Evolutionary conservation across 1,140 invertebrate genomes (phyloP).

Genomic region (Antheraea mylitta): DNA sequence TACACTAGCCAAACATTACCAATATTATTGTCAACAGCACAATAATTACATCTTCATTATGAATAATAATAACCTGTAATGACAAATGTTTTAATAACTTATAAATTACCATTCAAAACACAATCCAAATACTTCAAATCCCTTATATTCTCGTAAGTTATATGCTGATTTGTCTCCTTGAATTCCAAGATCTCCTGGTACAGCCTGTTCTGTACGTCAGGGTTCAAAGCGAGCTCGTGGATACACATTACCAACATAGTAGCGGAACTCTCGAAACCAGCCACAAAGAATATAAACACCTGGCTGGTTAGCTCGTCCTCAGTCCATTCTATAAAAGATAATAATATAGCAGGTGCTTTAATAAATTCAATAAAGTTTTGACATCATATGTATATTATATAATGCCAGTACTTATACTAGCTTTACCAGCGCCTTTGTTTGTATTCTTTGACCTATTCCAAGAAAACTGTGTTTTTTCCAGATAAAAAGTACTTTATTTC

Average conservation of each 20-base stretch:
- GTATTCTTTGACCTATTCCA: too few species aligned
- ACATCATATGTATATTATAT: too few species aligned
- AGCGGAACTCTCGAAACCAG: constrained; percentile 76
- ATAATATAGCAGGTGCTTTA: background rate
- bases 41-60: too few species aligned
- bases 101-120: constrained; percentile 68
- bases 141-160: constrained; percentile 62
- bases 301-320: constrained; percentile 66
- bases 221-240: constrained; percentile 79
- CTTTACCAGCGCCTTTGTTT: too few species aligned
- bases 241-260: constrained; percentile 50
- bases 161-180: constrained; percentile 45
- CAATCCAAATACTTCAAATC: constrained; percentile 72
- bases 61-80: too few species aligned
- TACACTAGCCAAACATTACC: too few species aligned
- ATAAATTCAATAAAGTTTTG: background rate
- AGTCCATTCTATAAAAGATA: constrained; percentile 45
- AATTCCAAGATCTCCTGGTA: constrained; percentile 78
- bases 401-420: too few species aligned
- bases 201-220: constrained; percentile 79
- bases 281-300: constrained; percentile 76
- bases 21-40: too few species aligned
- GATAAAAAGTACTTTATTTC: too few species aligned
- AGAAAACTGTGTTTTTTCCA: too few species aligned
- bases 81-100: too few species aligned